Evolutionary conservation across 35 echinoderm and acorn worm genomes (phyloP), one percentile per base, ranked within the genome.

Genomic region (Ophioderma brevispina): DNA sequence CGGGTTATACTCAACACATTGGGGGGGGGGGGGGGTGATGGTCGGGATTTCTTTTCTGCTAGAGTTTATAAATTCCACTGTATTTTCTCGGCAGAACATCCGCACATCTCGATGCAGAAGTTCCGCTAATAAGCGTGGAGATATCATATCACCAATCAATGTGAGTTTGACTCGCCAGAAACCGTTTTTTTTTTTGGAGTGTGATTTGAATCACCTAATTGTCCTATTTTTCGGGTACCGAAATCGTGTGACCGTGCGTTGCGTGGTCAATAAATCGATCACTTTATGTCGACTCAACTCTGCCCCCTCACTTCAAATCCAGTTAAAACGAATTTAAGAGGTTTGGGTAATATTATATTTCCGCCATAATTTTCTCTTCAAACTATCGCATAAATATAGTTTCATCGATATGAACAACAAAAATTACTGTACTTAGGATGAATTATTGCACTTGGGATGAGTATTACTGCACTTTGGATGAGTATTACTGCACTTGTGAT

Each of bases 111-210:
- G 90, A 94, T 28, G 80, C 77, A 33, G 87, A 86, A 13, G 89
- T 98, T 33, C 91, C 96, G 25, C 84, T 98, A 18, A 82, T 87
- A 32, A 89, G 90, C 81, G 84, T 98, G 33, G 90, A 90, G n/a
- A n/a, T n/a, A n/a, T 18, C 76, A 86, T 31, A 90, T 94, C 40
- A 19, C 77, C 31, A 81, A 64, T 15, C n/a, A 88, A 92, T 46
- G 85, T 70, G 13, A 76, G 92, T 64, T 19, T 98, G 37, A 32
- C 78, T 1, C 35, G 78, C 28, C 96, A 98, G 39, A 98, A 94
- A 55, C 96, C 96, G 25, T n/a, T n/a, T 93, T 98, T 0, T 89
- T 91, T 87, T 90, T 92, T 87, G 96, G 96, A 31, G 96, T 98
- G 81, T 92, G 96, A 81, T 35, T 36, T 19, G 25, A 35, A 55